Conservation (phyloP, 2,113 vertebrate species). For the Nycticebus coucang region DNA sequence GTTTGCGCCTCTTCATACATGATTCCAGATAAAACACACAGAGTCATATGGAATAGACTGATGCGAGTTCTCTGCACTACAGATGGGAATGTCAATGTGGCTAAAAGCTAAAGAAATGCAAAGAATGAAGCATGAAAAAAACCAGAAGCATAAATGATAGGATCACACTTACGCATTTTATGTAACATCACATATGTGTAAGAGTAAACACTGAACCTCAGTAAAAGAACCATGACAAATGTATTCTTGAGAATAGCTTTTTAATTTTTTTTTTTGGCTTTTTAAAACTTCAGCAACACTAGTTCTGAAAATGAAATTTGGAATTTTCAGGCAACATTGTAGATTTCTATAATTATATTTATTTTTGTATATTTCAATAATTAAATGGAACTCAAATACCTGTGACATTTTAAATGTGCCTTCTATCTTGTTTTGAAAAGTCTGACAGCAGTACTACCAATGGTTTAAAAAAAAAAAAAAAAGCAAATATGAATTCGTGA, state of each 20-base stretch:
- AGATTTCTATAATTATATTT: background rate
- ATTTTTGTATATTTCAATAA: background rate
- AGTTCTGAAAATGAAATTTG: background rate
- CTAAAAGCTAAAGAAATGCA: background rate
- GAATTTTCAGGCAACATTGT: background rate
- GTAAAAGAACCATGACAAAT: background rate
- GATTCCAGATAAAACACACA: background rate
- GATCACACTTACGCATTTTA: too few relatives aligned
- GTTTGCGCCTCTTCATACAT: background rate
- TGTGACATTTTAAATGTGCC: background rate
- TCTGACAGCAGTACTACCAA: background rate
- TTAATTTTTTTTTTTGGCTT: background rate
- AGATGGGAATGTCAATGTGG: too few relatives aligned
- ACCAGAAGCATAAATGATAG: background rate
- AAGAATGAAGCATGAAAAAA: too few relatives aligned
- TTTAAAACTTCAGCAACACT: background rate
- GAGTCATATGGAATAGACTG: background rate
- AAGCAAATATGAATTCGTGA: background rate
- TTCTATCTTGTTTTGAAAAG: background rate
- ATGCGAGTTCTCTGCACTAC: background rate
- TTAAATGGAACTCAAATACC: background rate
- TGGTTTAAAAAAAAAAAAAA: slow-evolving; percentile 12
- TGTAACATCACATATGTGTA: background rate
- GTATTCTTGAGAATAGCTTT: background rate
- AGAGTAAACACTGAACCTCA: background rate